Evolutionary conservation across 2,113 vertebrate genomes (phyloP).

Genomic region (Cynocephalus volans): DNA sequence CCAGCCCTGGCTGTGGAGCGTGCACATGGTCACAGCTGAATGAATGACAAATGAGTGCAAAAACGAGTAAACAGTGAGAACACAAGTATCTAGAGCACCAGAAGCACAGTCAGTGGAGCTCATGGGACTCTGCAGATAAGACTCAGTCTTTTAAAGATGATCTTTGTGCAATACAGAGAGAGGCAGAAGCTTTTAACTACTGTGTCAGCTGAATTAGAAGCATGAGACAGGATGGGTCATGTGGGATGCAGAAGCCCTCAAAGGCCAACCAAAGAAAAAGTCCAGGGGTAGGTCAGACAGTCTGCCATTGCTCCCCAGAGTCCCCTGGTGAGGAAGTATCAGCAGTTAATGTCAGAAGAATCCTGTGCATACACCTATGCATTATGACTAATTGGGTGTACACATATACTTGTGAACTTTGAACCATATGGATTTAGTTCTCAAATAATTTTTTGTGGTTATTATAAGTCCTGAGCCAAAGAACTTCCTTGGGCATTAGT

Average conservation of each 20-base stretch:
- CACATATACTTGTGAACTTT: neutral
- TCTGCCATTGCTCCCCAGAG: neutral
- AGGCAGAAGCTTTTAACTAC: neutral
- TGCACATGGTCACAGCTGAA: neutral
- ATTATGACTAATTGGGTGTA: no score
- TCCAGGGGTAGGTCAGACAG: no score
- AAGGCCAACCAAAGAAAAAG: neutral
- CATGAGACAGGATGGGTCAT: neutral
- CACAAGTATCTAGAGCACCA: neutral
- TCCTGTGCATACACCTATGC: neutral
- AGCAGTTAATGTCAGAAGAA: neutral
- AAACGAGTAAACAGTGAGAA: neutral
- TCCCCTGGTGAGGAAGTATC: neutral
- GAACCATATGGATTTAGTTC: neutral
- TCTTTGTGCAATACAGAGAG: neutral
- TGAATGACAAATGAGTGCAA: neutral
- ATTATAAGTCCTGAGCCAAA: neutral
- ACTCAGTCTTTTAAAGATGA: neutral
- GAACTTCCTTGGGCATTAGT: neutral
- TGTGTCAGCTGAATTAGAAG: neutral
- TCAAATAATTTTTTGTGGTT: neutral
- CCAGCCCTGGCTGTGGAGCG: accelerated
- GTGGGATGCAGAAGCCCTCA: neutral
- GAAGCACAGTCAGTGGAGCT: neutral
- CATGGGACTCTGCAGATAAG: neutral